A percentile compares a stretch with the other conserved stretches of the same genome.
These are phyloP conservation scores for Nannobrachium achirus DNA, from an alignment of 2,113 vertebrate genomes.

Conservation along the genomic window DNA sequence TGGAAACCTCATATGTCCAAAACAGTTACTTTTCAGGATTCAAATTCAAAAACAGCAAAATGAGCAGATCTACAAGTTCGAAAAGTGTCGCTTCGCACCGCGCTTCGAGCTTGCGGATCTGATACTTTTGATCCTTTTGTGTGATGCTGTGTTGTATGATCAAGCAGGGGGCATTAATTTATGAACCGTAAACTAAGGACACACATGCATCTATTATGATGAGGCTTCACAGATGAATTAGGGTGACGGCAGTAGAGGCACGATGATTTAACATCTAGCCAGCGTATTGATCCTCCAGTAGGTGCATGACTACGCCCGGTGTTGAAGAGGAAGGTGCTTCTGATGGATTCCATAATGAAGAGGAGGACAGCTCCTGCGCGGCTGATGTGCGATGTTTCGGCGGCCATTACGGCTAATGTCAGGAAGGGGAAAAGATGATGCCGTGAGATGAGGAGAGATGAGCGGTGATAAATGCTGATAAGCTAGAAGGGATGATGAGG, in stretches of 20 bases:
- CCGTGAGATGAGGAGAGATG: not conserved
- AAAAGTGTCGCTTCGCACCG: no score
- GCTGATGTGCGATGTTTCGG: slow-evolving; percentile 1
- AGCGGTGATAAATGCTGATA: not conserved
- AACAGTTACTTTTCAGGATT: no score
- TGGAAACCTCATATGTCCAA: no score
- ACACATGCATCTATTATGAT: slow-evolving; percentile 18
- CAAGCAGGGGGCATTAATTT: no score
- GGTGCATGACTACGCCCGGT: slow-evolving; percentile 30
- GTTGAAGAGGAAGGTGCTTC: slow-evolving; percentile 22
- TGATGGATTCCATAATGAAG: slow-evolving; percentile 33
- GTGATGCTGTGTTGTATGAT: no score
- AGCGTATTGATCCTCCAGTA: slow-evolving; percentile 38
- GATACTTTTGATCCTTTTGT: no score
- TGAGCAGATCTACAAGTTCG: no score
- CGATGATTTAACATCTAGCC: slow-evolving; percentile 17
- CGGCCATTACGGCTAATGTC: no score
- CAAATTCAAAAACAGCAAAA: no score
- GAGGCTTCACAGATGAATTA: slow-evolving; percentile 21
- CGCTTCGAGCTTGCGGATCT: no score
- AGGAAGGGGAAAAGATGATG: not conserved
- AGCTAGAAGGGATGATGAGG: slow-evolving; percentile 1
- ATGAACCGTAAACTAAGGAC: slow-evolving; percentile 36
- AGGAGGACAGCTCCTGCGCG: not conserved
- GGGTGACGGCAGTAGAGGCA: not conserved